These are phyloP conservation scores for Leucoraja erinaceus DNA, from an alignment of 2,113 vertebrate species.

Conservation along the genomic window DNA sequence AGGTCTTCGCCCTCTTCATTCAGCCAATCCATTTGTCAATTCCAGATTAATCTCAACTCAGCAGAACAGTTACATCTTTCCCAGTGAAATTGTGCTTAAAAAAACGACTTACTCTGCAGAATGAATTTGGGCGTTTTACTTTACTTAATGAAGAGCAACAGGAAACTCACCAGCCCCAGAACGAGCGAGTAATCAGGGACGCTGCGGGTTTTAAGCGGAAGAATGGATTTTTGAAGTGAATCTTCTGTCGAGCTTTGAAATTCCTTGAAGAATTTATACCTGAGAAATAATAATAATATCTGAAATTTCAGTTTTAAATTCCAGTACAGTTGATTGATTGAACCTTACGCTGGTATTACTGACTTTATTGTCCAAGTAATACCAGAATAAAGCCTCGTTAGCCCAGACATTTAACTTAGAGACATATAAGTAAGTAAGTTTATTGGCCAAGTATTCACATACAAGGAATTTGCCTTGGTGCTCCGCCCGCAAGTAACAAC, in stretches of 20 bases:
- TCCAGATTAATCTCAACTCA: background rate
- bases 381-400: background rate
- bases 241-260: background rate
- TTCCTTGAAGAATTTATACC: conserved; percentile 18
- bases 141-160: background rate
- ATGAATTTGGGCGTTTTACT: background rate
- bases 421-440: no score
- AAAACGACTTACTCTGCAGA: fast-evolving
- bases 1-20: background rate
- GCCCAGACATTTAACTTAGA: background rate
- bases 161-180: conserved; percentile 33
- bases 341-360: background rate
- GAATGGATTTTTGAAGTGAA: conserved; percentile 12
- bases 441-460: no score
- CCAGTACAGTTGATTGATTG: background rate
- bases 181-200: conserved; percentile 21
- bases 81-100: no score
- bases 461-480: no score
- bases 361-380: background rate
- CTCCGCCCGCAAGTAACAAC: no score
- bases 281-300: background rate
- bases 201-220: conserved; percentile 39
- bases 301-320: background rate
- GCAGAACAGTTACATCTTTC: background rate
- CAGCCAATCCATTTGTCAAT: background rate